Evolutionary conservation across 2,113 vertebrate species (phyloP), one percentile per base, ranked within the genome.

Genomic region (Lycaon pictus): DNA sequence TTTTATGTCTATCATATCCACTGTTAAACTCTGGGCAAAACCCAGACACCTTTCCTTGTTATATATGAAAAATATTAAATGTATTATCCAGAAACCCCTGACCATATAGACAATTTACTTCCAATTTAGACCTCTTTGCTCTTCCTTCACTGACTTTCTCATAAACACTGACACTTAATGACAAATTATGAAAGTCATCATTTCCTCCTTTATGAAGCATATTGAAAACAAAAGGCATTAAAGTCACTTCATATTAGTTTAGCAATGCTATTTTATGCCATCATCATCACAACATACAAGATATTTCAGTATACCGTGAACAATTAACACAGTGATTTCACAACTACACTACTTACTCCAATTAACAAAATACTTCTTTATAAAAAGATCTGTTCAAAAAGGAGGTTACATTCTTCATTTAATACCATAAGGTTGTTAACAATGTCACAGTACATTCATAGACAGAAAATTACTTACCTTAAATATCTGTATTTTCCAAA

Each of bases 321-420:
- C 89, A 90, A 96, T 94, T 32, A 96, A 96, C 96, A 98, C 35
- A 37, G 96, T 67, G 93, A 98, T 92, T 86, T 98, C 97, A 98
- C 97, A 93, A 98, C 96, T 98, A 97, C 97, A 98, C 98, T 93
- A 97, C 97, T 98, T 95, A 98, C 90, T 99, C 98, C 98, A 98
- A 99, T 99, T 99, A 99, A 99, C 99, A 99, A 99, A 99, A 99
- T 98, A 98, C 98, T 98, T 98, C 98, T 99, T 98, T 97, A 98
- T 98, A 98, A 98, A 98, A 74, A 99, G 98, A 98, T 98, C 98
- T 98, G 84, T 98, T 98, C 96, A 97, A 98, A 98, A 99, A 98
- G 98, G 98, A 97, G 99, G 99, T 99, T 99, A 99, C 98, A 98
- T 97, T 97, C 95, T 74, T 97, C 95, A 74, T 97, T 93, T 96